phyloP scores from a whole-genome alignment of 1,140 invertebrate genomes.

The Elymnias hypermnestra region DNA sequence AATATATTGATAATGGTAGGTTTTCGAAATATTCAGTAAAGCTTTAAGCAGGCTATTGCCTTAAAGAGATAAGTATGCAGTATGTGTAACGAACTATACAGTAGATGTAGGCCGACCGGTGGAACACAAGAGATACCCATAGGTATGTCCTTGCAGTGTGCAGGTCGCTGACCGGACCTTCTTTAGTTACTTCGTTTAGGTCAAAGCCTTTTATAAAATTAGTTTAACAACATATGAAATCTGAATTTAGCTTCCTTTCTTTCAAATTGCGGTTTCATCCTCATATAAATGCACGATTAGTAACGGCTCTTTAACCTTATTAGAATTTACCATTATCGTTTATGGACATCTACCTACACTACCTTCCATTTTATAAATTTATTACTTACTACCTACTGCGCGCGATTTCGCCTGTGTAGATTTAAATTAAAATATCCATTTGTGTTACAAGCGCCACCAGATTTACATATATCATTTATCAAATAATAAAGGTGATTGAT shows the following conservation, averaged over 20 bases:
- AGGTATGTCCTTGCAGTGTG: conserved; percentile 17
- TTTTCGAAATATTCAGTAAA: too few species aligned
- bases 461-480: too few species aligned
- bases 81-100: conserved; percentile 16
- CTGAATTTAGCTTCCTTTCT: conserved; percentile 11
- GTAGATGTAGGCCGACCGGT: conserved; percentile 26
- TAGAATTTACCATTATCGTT: conserved; percentile 46
- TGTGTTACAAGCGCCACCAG: too few species aligned
- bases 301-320: conserved; percentile 49
- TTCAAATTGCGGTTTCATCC: not conserved
- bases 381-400: not conserved
- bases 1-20: too few species aligned
- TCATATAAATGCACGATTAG: conserved; percentile 25
- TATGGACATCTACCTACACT: conserved; percentile 36
- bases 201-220: conserved; percentile 24
- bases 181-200: conserved; percentile 22
- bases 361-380: conserved; percentile 4
- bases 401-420: too few species aligned
- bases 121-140: conserved; percentile 4
- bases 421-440: too few species aligned
- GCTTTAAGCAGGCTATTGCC: too few species aligned
- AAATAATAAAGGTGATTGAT: too few species aligned
- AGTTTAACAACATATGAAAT: conserved; percentile 3
- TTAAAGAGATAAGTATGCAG: conserved; percentile 16
- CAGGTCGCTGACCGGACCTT: conserved; percentile 32